Evolutionary conservation across 2,888 invertebrate species (phyloP).

Genomic region (Archaeoteleia sp.): DNA sequence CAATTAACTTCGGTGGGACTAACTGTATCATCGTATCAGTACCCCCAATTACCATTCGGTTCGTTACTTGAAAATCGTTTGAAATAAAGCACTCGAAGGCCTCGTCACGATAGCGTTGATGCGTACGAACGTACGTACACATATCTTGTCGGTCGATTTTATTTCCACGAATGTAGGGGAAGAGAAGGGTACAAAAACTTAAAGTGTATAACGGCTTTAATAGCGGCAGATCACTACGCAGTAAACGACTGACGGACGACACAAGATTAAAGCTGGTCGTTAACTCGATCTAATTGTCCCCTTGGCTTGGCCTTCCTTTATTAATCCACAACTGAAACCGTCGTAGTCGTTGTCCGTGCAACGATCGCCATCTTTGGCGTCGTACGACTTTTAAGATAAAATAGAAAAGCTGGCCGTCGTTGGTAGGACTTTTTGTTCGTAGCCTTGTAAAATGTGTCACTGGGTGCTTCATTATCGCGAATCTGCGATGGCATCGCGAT

Average conservation of each 20-base stretch:
- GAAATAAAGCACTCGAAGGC: slow-evolving; percentile 25
- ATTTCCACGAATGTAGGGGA: slow-evolving; percentile 51
- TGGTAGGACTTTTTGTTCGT: background rate
- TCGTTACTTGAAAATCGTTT: slow-evolving; percentile 3
- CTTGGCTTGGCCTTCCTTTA: slow-evolving; percentile 69
- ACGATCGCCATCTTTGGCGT: slow-evolving; percentile 48
- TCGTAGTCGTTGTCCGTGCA: slow-evolving; percentile 54
- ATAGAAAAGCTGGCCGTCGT: slow-evolving; percentile 37
- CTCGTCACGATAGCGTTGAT: slow-evolving; percentile 22
- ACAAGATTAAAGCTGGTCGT: slow-evolving; percentile 73
- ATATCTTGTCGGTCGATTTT: slow-evolving; percentile 46
- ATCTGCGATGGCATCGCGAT: slow-evolving; percentile 1
- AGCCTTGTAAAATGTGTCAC: background rate
- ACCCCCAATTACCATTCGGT: too few species aligned
- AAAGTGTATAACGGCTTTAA: slow-evolving; percentile 70
- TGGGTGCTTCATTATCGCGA: background rate
- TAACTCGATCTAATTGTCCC: slow-evolving; percentile 75
- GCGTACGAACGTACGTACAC: slow-evolving; percentile 16
- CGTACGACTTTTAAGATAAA: slow-evolving; percentile 23
- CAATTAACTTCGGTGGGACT: too few species aligned
- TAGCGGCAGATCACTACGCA: slow-evolving; percentile 73
- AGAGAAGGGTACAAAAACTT: slow-evolving; percentile 59
- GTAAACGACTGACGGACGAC: slow-evolving; percentile 74
- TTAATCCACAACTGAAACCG: slow-evolving; percentile 67
- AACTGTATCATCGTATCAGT: too few species aligned